Conservation (phyloP, 2,888 invertebrate species). For the Nezara viridula region DNA sequence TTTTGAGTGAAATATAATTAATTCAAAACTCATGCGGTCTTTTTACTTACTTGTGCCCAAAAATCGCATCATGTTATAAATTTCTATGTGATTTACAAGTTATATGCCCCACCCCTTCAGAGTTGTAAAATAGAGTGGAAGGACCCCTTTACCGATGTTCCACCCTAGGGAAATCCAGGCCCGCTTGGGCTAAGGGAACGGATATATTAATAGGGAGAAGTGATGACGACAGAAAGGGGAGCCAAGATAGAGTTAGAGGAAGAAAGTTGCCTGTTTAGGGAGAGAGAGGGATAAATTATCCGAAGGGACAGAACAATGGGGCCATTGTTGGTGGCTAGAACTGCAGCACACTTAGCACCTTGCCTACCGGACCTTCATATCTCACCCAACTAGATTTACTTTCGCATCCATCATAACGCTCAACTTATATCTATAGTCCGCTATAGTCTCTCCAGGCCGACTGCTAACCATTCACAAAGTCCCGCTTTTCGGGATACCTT, state of each 20-base stretch:
- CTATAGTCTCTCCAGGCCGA: neutral
- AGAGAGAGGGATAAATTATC: conserved; percentile 25
- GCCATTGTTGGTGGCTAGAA: conserved; percentile 24
- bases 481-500: neutral
- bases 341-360: conserved; percentile 32
- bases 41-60: too few species aligned
- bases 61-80: too few species aligned
- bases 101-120: neutral
- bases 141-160: conserved; percentile 28
- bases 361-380: conserved; percentile 41
- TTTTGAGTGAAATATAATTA: too few species aligned
- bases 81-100: neutral
- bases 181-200: neutral
- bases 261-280: conserved; percentile 46
- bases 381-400: conserved; percentile 36
- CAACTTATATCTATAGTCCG: conserved; percentile 14
- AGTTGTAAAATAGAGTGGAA: neutral
- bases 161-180: neutral
- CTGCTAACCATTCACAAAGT: neutral
- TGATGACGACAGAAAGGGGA: neutral
- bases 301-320: conserved; percentile 17
- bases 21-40: too few species aligned
- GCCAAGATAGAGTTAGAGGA: conserved; percentile 44
- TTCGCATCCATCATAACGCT: neutral
- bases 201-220: conserved; percentile 40